Base-by-base conservation (phyloP, 2,797 vertebrate species). In the Nyctibius grandis region DNA sequence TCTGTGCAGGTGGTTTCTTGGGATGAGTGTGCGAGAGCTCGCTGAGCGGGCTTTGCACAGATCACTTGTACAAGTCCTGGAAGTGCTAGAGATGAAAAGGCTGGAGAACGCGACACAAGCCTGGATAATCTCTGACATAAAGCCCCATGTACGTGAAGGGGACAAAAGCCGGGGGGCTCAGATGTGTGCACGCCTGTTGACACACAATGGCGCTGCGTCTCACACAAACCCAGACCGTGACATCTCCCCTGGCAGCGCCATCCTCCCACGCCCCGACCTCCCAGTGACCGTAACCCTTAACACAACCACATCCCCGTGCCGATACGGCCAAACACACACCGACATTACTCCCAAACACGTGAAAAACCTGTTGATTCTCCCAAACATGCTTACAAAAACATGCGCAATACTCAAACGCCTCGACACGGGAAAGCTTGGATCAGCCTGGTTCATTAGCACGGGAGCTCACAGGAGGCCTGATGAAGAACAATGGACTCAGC, bases 291-390 rank as follows among this genome's bases (percentile, higher is more conserved):
- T 8, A 6, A 67, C 40, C 28, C 48, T 47, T 38, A 48, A 53
- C 19, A 21, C 42, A 68, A 9, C 38, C 1, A 2, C 78, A 40
- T n/a, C n/a, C n/a, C 42, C 0, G 0, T 15, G 88, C 54, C 2
- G 2, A 1, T 15, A 15, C 1, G 0, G 50, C 53, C 77, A 47
- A 64, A 47, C 19, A 9, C 42, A 20, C 17, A 12, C 34, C 0
- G 1, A 5, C 12, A 2, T 53, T 59, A 4, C 56, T 69, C 38
- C 36, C 36, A 47, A 50, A 63, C 18, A 7, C 0, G 0, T 15
- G 15, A 40, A 80, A 75, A 60, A 75, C 53, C 78, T 48, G 36
- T 72, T 53, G 87, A 65, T 4, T 70, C 45, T 59, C 65, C 22
- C 38, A 38, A 69, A 78, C 34, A 3, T 0, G 4, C 34, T 69